Base-by-base conservation (phyloP, 2,888 invertebrate species). In the Stenodema calcarata region DNA sequence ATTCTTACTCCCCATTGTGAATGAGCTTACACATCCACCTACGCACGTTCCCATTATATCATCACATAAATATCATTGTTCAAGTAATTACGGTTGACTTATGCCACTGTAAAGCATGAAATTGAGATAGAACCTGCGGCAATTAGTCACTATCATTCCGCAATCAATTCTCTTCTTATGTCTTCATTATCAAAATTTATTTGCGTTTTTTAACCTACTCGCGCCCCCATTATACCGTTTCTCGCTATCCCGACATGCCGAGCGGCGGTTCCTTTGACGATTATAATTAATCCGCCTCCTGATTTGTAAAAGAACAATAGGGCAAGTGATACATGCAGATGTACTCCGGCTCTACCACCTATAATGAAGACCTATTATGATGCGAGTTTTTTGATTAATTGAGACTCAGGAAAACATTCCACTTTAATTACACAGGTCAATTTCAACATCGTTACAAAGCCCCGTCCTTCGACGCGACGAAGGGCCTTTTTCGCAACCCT, bases 221-320 rank as follows among this genome's bases (percentile, higher is more conserved):
- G 62, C 23, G 62, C 23, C 62, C 50, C 62, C 62, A 62, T 62
- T 62, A 62, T 7, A 62, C 0, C 23, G 18, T 62, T 62, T 62
- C 62, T 62, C 62, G 62, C 62, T 62, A 23, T 62, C 27, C 62
- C 62, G 23, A 62, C 27, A 4, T 11, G 23, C 16, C 12, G 12
- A 9, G 12, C 73, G 30, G 73, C 73, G 73, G 30, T 30, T n/a
- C 73, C 73, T 73, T 73, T 73, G 73, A 73, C 30, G 30, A 41
- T 73, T 41, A 73, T 73, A 73, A 73, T 73, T 73, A 41, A 41
- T 73, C 73, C 73, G 30, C 41, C 30, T 35, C 41, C 35, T 73
- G 73, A 73, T 73, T 73, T 73, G 73, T 73, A 41, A 73, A 73
- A 35, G 73, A 73, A 73, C 73, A 73, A 73, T 73, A 73, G 73